A percentile compares a stretch with the other conserved stretches of the same genome.
Conservation (phyloP, 2,888 invertebrate species). For the Sminthurinus aureus region DNA sequence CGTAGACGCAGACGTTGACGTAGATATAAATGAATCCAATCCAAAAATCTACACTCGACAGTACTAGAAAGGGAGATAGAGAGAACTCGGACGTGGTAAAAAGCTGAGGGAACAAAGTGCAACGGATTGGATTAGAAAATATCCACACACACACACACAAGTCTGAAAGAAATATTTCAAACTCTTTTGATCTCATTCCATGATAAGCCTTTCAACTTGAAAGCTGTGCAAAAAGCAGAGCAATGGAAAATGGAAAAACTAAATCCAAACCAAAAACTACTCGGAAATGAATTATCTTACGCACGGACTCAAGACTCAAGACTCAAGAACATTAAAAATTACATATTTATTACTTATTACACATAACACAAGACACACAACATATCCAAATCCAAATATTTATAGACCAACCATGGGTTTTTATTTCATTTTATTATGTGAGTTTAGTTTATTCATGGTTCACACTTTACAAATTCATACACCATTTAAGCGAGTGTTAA, state of each 20-base stretch:
- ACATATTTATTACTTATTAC: no score
- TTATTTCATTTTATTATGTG: not conserved
- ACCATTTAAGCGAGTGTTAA: slow-evolving; percentile 28
- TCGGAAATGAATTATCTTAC: slow-evolving; percentile 8
- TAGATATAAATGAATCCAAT: no score
- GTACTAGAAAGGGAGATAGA: no score
- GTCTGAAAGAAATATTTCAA: not conserved
- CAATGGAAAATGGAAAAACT: not conserved
- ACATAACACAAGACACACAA: no score
- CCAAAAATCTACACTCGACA: no score
- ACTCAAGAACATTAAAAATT: no score
- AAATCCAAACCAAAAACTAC: slow-evolving; percentile 8
- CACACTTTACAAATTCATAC: not conserved
- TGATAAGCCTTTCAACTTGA: slow-evolving; percentile 38
- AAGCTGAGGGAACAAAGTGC: slow-evolving; percentile 5
- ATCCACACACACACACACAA: not conserved
- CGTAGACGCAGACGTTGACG: no score
- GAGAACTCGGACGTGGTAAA: no score
- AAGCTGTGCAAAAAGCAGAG: slow-evolving; percentile 22
- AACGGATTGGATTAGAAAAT: slow-evolving; percentile 19
- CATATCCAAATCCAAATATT: no score
- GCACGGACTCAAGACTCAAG: no score
- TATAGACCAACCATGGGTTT: no score
- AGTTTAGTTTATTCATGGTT: slow-evolving; percentile 8
- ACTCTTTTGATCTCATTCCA: slow-evolving; percentile 26